Base-by-base conservation (phyloP, 2,797 vertebrate genomes). In the Delichon dasypus region DNA sequence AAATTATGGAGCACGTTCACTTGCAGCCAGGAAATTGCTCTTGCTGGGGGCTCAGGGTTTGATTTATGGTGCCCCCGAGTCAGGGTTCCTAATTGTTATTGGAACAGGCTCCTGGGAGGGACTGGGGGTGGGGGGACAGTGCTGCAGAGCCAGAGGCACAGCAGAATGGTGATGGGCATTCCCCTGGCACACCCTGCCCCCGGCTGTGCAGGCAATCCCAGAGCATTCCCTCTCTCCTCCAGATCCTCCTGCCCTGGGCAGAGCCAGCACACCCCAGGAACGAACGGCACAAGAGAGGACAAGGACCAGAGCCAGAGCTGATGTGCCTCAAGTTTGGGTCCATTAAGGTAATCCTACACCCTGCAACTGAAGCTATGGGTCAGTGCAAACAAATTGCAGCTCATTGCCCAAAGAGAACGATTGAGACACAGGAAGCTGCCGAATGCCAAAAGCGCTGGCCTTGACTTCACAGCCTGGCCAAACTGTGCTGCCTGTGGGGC, bases 381-480 rank as follows among this genome's bases (percentile, higher is more conserved):
- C 97, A 97, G 5, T 61, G 96, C 89, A 95, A 97, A 96, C 96
- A 97, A 97, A 97, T 97, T 94, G 84, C 70, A 92, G 48, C 54
- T 95, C 73, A 57, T 91, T 88, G 89, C 73, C 78, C 91, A 93
- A 95, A 85, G 75, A 89, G 88, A 79, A 82, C 85, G 91, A 96
- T 93, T 87, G 91, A 93, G 94, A 90, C 87, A 89, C 93, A 95
- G 95, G 96, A 97, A 97, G 89, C 90, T 95, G 91, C 82, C 0
- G 11, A 81, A 57, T 54, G 87, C 84, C 93, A 89, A 83, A 87
- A 88, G 81, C 61, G 30, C 81, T 48, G 88, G 92, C 89, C 92
- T 96, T 95, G 92, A 78, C 89, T 92, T 88, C 76, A 23, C 85
- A 96, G 40, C 83, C 83, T n/a, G 34, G 85, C 34, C 85, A 93